These are phyloP conservation scores for Toxotes jaculatrix DNA, from an alignment of 2,113 vertebrate species.

Conservation along the genomic window DNA sequence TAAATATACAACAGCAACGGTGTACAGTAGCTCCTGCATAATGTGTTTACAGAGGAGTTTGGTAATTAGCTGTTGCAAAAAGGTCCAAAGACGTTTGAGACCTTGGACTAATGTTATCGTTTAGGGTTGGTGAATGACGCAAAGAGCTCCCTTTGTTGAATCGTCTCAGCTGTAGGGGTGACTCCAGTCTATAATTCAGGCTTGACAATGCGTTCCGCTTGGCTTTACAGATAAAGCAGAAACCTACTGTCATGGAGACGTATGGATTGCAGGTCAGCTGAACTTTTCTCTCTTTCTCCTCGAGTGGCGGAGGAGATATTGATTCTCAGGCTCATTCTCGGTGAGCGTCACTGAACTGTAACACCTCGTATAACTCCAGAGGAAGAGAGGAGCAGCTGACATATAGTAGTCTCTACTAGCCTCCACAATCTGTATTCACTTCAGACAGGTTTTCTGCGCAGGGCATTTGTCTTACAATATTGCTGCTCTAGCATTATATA, in stretches of 20 bases:
- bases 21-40: background rate
- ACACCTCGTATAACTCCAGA: conserved; percentile 40
- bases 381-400: conserved; percentile 41
- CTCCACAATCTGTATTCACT: conserved; percentile 22
- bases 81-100: background rate
- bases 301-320: conserved; percentile 72
- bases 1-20: conserved; percentile 3
- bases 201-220: conserved; percentile 48
- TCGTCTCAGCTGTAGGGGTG: conserved; percentile 16
- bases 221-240: conserved; percentile 62
- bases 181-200: conserved; percentile 66
- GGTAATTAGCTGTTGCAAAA: conserved; percentile 12
- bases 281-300: conserved; percentile 67
- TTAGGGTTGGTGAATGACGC: conserved; percentile 1
- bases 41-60: background rate
- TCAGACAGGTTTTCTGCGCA: conserved; percentile 19
- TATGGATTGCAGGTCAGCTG: conserved; percentile 77
- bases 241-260: conserved; percentile 62
- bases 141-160: conserved; percentile 35
- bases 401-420: conserved; percentile 2
- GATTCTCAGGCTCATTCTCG: conserved; percentile 68
- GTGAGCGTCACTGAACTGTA: conserved; percentile 62
- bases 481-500: conserved; percentile 2
- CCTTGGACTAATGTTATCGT: background rate
- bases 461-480: conserved; percentile 12